Base-by-base conservation (phyloP, 2,888 invertebrate genomes). In the Limenitis camilla region DNA sequence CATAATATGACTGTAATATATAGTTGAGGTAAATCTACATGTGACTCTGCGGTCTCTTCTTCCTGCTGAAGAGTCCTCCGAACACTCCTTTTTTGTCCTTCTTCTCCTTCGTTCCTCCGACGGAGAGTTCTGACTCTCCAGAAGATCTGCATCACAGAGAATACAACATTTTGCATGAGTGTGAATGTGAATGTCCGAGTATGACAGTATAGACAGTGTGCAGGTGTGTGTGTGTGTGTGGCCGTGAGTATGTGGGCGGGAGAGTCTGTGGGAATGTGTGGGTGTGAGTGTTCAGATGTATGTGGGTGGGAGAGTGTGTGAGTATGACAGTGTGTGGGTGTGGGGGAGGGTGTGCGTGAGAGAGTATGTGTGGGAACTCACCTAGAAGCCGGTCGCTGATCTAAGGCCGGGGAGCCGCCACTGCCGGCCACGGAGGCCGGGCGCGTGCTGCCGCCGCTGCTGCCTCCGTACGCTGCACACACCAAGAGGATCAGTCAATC, bases 81-180 rank as follows among this genome's bases (percentile, higher is more conserved):
- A 90, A 89, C 31, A 90, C 86, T 3, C 90, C 89, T 32, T 90
- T 90, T 72, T 89, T 89, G 70, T 90, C 90, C 51, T 89, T 89
- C 64, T 89, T 88, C 49, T 89, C 89, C 53, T 82, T 85, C 5
- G 81, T 72, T 35, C 81, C 80, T 5, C 85, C 81, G 19, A 86
- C 80, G 0, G 88, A 88, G 6, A 88, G 62, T 59, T 88, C 88
- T 0, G 88, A 88, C 55, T 88, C 88, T 0, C 88, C 88, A 0
- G 82, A 87, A 0, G 82, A 88, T 58, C 86, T 88, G 40, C 6
- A 27, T n/a, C 3, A 30, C 5, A 9, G 29, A 7, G 40, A 45
- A 19, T 27, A 33, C 3, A 19, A 30, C 38, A 32, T 11, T 31
- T n/a, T n/a, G n/a, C n/a, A n/a, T n/a, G n/a, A n/a, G n/a, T n/a